Evolutionary conservation across 2,888 invertebrate genomes (phyloP).

Genomic region (Drosophila hamatofila): DNA sequence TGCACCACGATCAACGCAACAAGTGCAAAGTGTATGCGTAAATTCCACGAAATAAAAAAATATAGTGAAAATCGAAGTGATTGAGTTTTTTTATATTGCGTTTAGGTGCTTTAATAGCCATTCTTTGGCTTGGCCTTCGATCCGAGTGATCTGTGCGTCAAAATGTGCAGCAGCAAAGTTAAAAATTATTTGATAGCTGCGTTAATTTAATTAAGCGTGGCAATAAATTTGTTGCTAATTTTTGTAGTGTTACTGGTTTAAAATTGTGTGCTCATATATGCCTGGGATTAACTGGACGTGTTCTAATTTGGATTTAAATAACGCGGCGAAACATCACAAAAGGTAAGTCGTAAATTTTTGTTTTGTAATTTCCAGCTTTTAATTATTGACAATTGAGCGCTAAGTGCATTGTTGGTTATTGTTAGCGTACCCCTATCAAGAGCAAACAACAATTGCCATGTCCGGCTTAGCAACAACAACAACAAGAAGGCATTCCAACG

Average conservation of each 20-base stretch:
- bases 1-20: slow-evolving; percentile 57
- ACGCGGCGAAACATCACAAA: slow-evolving; percentile 48
- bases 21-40: slow-evolving; percentile 52
- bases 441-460: slow-evolving; percentile 63
- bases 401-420: slow-evolving; percentile 41
- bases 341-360: slow-evolving; percentile 35
- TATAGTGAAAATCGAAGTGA: slow-evolving; percentile 33
- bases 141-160: slow-evolving; percentile 44
- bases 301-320: slow-evolving; percentile 45
- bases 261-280: slow-evolving; percentile 27
- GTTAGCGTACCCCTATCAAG: slow-evolving; percentile 25
- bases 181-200: slow-evolving; percentile 53
- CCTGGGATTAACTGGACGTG: slow-evolving; percentile 41
- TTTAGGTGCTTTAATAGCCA: slow-evolving; percentile 27
- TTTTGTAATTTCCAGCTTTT: slow-evolving; percentile 16
- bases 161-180: slow-evolving; percentile 55
- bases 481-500: slow-evolving; percentile 56
- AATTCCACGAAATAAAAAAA: slow-evolving; percentile 29
- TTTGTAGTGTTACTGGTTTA: slow-evolving; percentile 22
- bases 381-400: slow-evolving; percentile 55
- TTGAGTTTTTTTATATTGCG: slow-evolving; percentile 16
- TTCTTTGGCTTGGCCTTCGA: slow-evolving; percentile 33
- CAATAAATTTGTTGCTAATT: slow-evolving; percentile 33
- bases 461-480: slow-evolving; percentile 63
- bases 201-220: slow-evolving; percentile 67